Base-by-base conservation (phyloP, 2,888 invertebrate genomes). In the Nemurella pictetii region DNA sequence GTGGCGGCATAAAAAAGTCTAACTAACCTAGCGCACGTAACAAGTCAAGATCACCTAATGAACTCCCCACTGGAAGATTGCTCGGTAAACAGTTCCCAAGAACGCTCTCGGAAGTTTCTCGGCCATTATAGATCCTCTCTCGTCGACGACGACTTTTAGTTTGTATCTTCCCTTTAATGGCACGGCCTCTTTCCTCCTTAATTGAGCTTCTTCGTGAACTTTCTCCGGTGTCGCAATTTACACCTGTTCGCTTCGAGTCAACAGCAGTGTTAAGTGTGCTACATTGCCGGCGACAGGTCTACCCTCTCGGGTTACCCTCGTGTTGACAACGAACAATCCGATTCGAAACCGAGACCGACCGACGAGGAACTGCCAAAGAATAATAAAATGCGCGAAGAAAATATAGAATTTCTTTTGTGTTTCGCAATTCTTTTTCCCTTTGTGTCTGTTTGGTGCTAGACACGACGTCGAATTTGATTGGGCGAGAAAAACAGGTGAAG, bases 331-430 rank as follows among this genome's bases (percentile, higher is more conserved):
- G 74, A 74, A 72, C 84, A 81, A 85, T 85, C 83, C 77, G 82
- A 83, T 85, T 78, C 75, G 85, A 83, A 75, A 83, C 78, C 28
- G 32, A 78, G 27, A 28, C 78, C 27, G 55, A 25, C 80, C 80
- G 36, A 83, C 27, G 27, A 35, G 32, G 36, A 32, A 74, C 72
- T 9, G 80, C 7, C 32, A 35, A 36, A 82, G 81, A 85, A 85
- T 83, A 74, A 85, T 83, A 73, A 77, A 83, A 85, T 84, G 84
- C 74, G 36, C 55, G 15, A 27, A 85, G 77, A 85, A 83, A 85
- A 84, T 85, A 85, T 85, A 84, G 85, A 85, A 85, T 85, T 85
- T 85, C 85, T 85, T 82, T 83, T 55, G 32, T 36, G 25, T 84
- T 82, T 75, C 55, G 55, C 55, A 55, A 55, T 55, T 55, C 55